Conservation (phyloP, 2,113 vertebrate species). For the Rhinopithecus roxellana region DNA sequence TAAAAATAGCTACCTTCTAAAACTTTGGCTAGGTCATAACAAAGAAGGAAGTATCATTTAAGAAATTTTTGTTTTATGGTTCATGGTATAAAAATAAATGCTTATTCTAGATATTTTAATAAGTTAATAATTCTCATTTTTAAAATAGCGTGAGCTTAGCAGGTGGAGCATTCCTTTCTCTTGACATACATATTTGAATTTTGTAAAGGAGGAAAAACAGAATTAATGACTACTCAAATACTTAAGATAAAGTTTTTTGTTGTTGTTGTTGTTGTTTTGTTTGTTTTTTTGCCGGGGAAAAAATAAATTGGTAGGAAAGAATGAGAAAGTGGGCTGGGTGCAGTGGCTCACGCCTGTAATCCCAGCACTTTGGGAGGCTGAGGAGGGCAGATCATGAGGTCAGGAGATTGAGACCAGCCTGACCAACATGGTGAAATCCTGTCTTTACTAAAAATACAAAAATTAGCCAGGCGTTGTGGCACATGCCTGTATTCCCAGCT, state of each 20-base stretch:
- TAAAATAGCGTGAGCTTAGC: neutral
- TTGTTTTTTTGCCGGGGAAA: neutral
- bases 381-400: too few species aligned
- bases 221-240: neutral
- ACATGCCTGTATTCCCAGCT: too few species aligned
- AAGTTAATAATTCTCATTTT: constrained; percentile 41
- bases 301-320: neutral
- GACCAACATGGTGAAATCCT: too few species aligned
- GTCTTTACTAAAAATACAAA: too few species aligned
- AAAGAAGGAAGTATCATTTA: constrained; percentile 14
- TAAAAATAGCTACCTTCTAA: neutral
- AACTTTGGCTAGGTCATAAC: constrained; percentile 25
- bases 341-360: too few species aligned
- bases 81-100: constrained; percentile 31
- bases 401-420: too few species aligned
- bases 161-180: neutral
- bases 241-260: neutral
- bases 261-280: too few species aligned
- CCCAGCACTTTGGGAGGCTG: too few species aligned
- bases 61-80: constrained; percentile 44
- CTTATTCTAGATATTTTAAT: constrained; percentile 37
- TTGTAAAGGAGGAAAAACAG: neutral
- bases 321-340: neutral
- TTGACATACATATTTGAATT: constrained; percentile 44
- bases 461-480: too few species aligned